A percentile compares a stretch with the other conserved stretches of the same genome.
These are phyloP conservation scores for Nasonia longicornis DNA, from an alignment of 1,140 invertebrate species.

Conservation along the genomic window DNA sequence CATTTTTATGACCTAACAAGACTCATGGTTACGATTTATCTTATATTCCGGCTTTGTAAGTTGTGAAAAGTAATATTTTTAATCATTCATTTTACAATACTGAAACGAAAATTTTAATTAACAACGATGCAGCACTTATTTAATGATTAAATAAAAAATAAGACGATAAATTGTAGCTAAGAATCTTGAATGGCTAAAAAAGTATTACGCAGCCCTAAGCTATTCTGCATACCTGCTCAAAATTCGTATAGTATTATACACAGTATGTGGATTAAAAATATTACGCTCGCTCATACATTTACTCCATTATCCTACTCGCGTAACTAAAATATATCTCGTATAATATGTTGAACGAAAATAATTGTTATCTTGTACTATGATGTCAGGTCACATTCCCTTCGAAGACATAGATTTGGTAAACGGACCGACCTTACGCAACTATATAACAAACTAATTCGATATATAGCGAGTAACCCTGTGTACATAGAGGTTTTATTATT, in stretches of 20 bases:
- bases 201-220: background rate
- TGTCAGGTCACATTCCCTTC: conserved; percentile 32
- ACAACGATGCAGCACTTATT: background rate
- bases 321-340: conserved; percentile 53
- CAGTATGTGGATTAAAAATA: conserved; percentile 10
- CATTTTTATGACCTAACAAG: background rate
- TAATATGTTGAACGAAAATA: conserved; percentile 49
- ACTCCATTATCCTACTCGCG: conserved; percentile 32
- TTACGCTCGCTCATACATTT: conserved; percentile 1
- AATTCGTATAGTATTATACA: background rate
- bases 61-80: background rate
- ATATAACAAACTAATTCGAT: conserved; percentile 34
- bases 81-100: background rate
- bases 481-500: conserved; percentile 18
- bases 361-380: conserved; percentile 50
- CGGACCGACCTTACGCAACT: conserved; percentile 29
- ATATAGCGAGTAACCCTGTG: conserved; percentile 39
- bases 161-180: background rate
- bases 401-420: conserved; percentile 26
- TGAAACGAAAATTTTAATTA: background rate
- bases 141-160: background rate
- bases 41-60: background rate
- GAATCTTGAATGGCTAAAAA: background rate
- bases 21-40: background rate
- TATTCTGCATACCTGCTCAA: background rate